phyloP scores from a whole-genome alignment of 2,888 invertebrate genomes.

The Augochlorella aurata region DNA sequence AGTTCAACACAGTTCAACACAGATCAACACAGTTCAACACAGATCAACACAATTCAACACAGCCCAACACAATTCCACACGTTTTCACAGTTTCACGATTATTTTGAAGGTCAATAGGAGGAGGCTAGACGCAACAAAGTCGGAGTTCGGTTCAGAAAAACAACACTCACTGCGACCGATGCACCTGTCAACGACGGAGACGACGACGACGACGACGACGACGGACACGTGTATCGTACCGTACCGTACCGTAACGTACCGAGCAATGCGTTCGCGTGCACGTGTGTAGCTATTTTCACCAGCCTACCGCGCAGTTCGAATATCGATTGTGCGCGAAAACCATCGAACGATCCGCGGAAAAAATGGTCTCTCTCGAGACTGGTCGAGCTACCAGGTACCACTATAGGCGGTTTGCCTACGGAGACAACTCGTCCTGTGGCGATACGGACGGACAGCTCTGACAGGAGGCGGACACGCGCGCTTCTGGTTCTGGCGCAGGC shows the following conservation, averaged over 20 bases:
- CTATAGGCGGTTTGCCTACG: conserved; percentile 59
- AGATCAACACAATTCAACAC: no score
- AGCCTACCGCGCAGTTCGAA: conserved; percentile 26
- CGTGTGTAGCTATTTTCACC: conserved; percentile 38
- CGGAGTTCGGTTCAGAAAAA: neutral
- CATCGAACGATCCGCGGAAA: neutral
- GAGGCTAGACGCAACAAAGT: no score
- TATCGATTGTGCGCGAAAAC: conserved; percentile 49
- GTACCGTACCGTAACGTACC: neutral
- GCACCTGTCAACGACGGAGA: conserved; percentile 26
- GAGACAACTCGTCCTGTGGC: conserved; percentile 62
- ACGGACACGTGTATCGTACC: conserved; percentile 49
- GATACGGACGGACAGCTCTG: conserved; percentile 60
- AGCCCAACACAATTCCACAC: no score
- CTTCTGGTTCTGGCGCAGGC: conserved; percentile 56
- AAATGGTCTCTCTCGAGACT: conserved; percentile 14
- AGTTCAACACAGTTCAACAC: no score
- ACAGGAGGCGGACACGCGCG: conserved; percentile 65
- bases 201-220: conserved; percentile 21
- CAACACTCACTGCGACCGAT: conserved; percentile 14
- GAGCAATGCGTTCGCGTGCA: conserved; percentile 40
- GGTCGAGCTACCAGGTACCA: conserved; percentile 47
- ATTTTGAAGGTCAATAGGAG: no score
- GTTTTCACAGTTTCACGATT: no score
- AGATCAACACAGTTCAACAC: no score